Percentiles rank a stretch among this genome's conserved stretches.
phyloP scores from a whole-genome alignment of 2,113 vertebrate genomes.

The Dendropsophus ebraccatus region DNA sequence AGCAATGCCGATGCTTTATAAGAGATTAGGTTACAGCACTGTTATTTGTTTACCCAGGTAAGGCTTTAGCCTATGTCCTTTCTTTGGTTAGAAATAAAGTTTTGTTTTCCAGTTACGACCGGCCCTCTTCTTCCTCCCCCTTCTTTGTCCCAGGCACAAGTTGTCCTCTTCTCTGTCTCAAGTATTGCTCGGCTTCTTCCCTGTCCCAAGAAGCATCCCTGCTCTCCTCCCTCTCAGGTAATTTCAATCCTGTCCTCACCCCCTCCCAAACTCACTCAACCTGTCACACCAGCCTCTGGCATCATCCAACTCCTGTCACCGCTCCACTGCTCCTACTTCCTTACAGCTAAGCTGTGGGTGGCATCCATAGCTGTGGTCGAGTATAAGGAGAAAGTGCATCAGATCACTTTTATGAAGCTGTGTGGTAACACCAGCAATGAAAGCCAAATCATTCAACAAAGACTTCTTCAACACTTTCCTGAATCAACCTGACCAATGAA shows the following conservation, averaged over 20 bases:
- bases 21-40: not conserved
- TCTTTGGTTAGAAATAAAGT: not conserved
- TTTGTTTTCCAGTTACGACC: not conserved
- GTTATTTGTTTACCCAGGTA: constrained; percentile 2
- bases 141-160: not conserved
- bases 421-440: not conserved
- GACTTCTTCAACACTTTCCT: not conserved
- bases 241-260: not conserved
- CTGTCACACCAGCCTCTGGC: constrained; percentile 51
- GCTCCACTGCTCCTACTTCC: not conserved
- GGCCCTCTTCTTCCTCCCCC: constrained; percentile 6
- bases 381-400: not conserved
- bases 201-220: constrained; percentile 31
- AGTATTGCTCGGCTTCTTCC: not conserved
- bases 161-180: constrained; percentile 20
- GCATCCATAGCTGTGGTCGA: not conserved
- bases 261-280: constrained; percentile 47
- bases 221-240: not conserved
- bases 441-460: not conserved
- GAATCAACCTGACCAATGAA: too few species aligned
- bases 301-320: constrained; percentile 12
- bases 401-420: not conserved
- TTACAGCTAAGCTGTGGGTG: not conserved
- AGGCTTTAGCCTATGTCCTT: not conserved
- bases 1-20: not conserved